Base-by-base conservation (phyloP, 2,797 vertebrate species). In the Hydrolagus colliei region DNA sequence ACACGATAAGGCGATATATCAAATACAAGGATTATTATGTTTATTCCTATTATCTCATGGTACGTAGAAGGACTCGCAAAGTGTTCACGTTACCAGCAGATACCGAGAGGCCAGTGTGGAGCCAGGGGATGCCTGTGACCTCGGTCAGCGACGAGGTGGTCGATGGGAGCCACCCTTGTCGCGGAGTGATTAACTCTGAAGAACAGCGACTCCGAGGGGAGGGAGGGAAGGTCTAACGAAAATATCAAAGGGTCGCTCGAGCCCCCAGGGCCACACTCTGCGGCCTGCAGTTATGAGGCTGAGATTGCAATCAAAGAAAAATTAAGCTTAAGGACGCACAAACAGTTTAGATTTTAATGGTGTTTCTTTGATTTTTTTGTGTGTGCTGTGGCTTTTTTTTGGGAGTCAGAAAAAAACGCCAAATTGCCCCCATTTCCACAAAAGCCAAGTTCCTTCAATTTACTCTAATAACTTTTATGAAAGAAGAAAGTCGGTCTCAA, bases 311-410 rank as follows among this genome's bases (percentile, higher is more conserved):
- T 84, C 79, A 84, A 16, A 52, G 41, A 52, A n/a, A 84, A 18
- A 12, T 52, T 82, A 10, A 84, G 63, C 67, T 84, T 32, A 84
- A 84, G 65, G 32, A 71, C 41, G 35, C n/a, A 35, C 79, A 84
- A 71, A 71, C 20, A 71, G 65, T 84, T 84, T 41, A 52, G 79
- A 68, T 32, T 35, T 84, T 84, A 84, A 84, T 84, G 32, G 52
- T 67, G 79, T 35, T 67, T 35, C 9, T 84, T 20, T 35, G 63
- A 71, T 84, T 84, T 84, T 84, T 4, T 41, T 84, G 65, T 27
- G 27, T 18, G 65, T 41, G 10, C 68, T 84, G 79, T 16, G 27
- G 32, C n/a, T 71, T 84, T 67, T 82, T 18, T n/a, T n/a, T 13
- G 14, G n/a, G n/a, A 52, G 41, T 52, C 1, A 52, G 41, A 52